Base-by-base conservation (phyloP, 2,113 vertebrate genomes). In the Equus quagga region DNA sequence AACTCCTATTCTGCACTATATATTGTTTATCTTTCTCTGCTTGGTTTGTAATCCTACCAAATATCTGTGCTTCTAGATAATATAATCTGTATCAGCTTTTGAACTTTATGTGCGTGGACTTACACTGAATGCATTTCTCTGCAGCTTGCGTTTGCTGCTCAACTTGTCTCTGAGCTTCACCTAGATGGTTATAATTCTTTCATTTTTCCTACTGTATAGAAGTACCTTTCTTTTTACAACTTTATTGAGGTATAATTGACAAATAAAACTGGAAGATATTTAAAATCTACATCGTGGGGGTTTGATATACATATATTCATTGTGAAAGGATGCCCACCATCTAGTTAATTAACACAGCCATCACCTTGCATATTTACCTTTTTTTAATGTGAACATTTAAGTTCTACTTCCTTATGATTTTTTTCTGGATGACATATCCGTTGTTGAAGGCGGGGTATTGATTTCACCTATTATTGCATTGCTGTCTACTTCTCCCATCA, bases 61-160 rank as follows among this genome's bases (percentile, higher is more conserved):
- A 51, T 79, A 78, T 83, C 65, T 94, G 26, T 83, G 72, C 65
- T 51, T 89, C 60, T 67, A 96, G 93, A 87, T 86, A 91, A 88
- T 41, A 15, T 44, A 58, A 65, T 49, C 51, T 83, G 70, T 78
- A 41, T 78, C 26, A 26, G 46, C 73, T 73, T 51, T 84, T 79
- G 26, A 70, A n/a, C 56, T 73, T 44, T 67, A 78, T 6, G 17
- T 73, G 65, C 54, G 44, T 64, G 83, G 46, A 54, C 31, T 76
- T 76, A n/a, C 4, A n/a, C 5, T 31, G 56, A 67, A 51, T 65
- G 12, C 6, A 5, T 41, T 79, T 94, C 23, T 80, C 21, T 84
- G 1, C 5, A 79, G 44, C 54, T 44, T 64, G 33, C 1, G 11
- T 49, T 73, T 58, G 65, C 51, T 72, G 28, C 28, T 91, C 11